Conservation (phyloP, 2,888 invertebrate species). For the Cephus pygmeus region DNA sequence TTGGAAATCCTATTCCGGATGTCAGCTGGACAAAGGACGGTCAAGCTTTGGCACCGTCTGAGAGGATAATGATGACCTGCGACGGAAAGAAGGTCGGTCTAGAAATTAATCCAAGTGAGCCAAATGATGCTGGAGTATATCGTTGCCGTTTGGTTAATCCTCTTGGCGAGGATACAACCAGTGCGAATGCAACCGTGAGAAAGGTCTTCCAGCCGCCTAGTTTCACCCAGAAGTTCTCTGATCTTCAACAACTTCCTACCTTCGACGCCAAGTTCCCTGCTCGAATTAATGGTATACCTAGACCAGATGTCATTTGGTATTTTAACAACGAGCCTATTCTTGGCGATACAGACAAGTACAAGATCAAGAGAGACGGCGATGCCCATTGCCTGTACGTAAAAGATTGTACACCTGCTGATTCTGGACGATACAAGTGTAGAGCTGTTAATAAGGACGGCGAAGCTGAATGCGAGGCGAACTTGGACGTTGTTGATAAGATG, state of each 20-base stretch:
- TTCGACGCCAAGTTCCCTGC: slow-evolving; percentile 87
- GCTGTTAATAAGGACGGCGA: slow-evolving; percentile 86
- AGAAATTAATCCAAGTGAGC: slow-evolving; percentile 76
- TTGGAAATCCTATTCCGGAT: slow-evolving; percentile 86
- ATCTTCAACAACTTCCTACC: slow-evolving; percentile 78
- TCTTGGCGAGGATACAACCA: slow-evolving; percentile 78
- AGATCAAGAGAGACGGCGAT: slow-evolving; percentile 82
- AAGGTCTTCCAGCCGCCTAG: slow-evolving; percentile 84
- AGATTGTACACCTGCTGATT: slow-evolving; percentile 75
- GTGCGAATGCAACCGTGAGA: slow-evolving; percentile 78
- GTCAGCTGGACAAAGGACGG: slow-evolving; percentile 86
- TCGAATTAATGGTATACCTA: slow-evolving; percentile 82
- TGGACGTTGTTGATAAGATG: slow-evolving; percentile 87
- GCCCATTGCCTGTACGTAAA: slow-evolving; percentile 80
- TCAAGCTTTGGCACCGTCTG: slow-evolving; percentile 72
- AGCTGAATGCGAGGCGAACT: slow-evolving; percentile 77
- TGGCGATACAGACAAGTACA: slow-evolving; percentile 77
- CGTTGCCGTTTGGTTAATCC: slow-evolving; percentile 81
- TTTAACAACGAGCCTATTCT: slow-evolving; percentile 81
- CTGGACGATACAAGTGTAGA: slow-evolving; percentile 80
- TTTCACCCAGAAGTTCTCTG: slow-evolving; percentile 80
- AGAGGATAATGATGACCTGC: slow-evolving; percentile 79
- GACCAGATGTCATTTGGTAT: slow-evolving; percentile 89
- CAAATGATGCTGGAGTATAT: slow-evolving; percentile 83
- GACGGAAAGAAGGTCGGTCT: slow-evolving; percentile 86